phyloP scores from a whole-genome alignment of 2,113 vertebrate genomes.

The Lipophrys pholis region DNA sequence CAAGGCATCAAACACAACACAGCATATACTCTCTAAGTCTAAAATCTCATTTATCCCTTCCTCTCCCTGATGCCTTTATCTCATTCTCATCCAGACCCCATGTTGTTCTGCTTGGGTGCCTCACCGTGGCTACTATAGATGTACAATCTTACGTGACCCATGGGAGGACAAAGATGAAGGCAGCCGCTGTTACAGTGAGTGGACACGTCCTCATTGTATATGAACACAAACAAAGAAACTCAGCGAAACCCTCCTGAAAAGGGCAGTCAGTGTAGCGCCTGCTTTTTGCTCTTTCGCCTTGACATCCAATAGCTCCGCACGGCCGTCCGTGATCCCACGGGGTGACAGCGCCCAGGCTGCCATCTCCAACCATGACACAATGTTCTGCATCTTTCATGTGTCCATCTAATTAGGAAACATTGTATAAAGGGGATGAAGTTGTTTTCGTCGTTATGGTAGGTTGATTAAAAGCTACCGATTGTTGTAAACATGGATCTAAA shows the following conservation, averaged over 20 bases:
- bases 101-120: slow-evolving; percentile 47
- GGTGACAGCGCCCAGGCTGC: slow-evolving; percentile 20
- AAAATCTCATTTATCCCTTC: slow-evolving; percentile 48
- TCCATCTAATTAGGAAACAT: slow-evolving; percentile 10
- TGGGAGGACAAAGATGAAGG: slow-evolving; percentile 46
- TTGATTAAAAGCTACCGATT: slow-evolving; percentile 21
- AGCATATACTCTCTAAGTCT: slow-evolving; percentile 51
- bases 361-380: slow-evolving; percentile 45
- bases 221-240: slow-evolving; percentile 55
- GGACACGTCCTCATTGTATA: slow-evolving; percentile 44
- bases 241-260: slow-evolving; percentile 30
- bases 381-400: slow-evolving; percentile 35
- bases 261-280: slow-evolving; percentile 27
- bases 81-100: slow-evolving; percentile 45
- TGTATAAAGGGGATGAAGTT: slow-evolving; percentile 19
- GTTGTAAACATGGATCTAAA: slow-evolving; percentile 43
- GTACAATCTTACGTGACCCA: slow-evolving; percentile 42
- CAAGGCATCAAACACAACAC: slow-evolving; percentile 65
- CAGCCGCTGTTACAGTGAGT: slow-evolving; percentile 49
- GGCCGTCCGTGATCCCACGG: slow-evolving; percentile 32
- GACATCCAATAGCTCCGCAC: slow-evolving; percentile 13
- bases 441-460: slow-evolving; percentile 34
- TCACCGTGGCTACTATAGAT: slow-evolving; percentile 40
- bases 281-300: slow-evolving; percentile 31
- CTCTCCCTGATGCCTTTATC: slow-evolving; percentile 49